Conservation (phyloP, 2,797 vertebrate species). For the Sylvia borin region DNA sequence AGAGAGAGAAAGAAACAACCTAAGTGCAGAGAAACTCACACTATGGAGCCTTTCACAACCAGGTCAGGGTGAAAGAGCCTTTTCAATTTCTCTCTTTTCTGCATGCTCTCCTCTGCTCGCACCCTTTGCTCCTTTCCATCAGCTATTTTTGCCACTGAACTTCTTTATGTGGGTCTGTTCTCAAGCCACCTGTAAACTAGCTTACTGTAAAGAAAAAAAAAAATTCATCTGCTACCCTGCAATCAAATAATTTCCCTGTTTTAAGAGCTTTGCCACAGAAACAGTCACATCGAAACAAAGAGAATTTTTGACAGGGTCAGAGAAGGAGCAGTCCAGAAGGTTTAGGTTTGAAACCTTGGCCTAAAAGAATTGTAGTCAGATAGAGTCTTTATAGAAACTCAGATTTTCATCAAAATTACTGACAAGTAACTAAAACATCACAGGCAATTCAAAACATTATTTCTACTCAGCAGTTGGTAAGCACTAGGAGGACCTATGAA, state of each 20-base stretch:
- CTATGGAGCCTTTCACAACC: background rate
- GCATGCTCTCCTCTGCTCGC: fast-evolving
- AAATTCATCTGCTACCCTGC: background rate
- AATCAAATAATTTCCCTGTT: background rate
- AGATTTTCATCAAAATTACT: background rate
- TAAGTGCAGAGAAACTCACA: background rate
- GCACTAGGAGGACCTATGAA: background rate
- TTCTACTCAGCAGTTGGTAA: background rate
- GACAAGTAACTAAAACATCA: background rate
- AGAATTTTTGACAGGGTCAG: background rate
- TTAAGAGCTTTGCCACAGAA: background rate
- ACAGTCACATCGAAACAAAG: background rate
- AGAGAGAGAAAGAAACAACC: background rate
- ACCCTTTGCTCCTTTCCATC: background rate
- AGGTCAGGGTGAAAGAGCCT: background rate
- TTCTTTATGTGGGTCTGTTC: background rate
- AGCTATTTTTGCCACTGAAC: background rate
- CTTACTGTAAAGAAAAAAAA: background rate
- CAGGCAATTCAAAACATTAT: background rate
- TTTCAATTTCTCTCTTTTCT: background rate
- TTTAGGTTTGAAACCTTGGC: background rate
- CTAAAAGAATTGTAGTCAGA: background rate
- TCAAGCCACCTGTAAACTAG: background rate
- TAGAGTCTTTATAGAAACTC: background rate
- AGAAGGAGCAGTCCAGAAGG: background rate